Conservation (phyloP, 1,140 invertebrate species). For the Periplaneta americana region DNA sequence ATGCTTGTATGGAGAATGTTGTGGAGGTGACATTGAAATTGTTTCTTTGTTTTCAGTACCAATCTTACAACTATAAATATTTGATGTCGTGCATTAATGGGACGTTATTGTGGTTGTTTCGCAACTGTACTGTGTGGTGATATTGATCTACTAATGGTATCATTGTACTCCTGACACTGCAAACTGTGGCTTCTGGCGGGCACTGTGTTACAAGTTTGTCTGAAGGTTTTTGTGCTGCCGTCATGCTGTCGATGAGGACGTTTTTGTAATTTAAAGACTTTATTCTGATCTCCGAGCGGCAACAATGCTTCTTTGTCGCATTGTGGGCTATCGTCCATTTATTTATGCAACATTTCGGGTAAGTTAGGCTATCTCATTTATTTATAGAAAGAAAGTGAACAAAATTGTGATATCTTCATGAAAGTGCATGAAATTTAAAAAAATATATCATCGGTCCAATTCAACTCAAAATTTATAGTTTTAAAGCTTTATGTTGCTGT, state of each 20-base stretch:
- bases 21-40: background rate
- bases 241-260: background rate
- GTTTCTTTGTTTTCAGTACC: background rate
- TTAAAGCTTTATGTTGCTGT: too few relatives aligned
- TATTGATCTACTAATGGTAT: background rate
- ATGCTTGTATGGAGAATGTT: background rate
- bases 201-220: too few relatives aligned
- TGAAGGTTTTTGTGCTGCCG: too few relatives aligned
- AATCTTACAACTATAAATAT: background rate
- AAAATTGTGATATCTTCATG: too few relatives aligned
- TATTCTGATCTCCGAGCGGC: too few relatives aligned
- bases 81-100: background rate
- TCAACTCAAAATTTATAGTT: too few relatives aligned
- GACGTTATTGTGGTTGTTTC: background rate
- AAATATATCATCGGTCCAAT: too few relatives aligned
- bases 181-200: too few relatives aligned
- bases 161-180: too few relatives aligned
- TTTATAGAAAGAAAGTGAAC: too few relatives aligned
- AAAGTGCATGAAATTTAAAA: too few relatives aligned
- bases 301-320: constrained; percentile 23
- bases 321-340: constrained; percentile 20
- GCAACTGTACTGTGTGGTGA: background rate
- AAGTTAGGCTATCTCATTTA: constrained; percentile 6
- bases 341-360: constrained; percentile 22
- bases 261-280: too few relatives aligned